Percentiles rank a stretch among this genome's conserved stretches.
Evolutionary conservation across 1,140 invertebrate genomes (phyloP).

Genomic region (Neodiprion virginianus): DNA sequence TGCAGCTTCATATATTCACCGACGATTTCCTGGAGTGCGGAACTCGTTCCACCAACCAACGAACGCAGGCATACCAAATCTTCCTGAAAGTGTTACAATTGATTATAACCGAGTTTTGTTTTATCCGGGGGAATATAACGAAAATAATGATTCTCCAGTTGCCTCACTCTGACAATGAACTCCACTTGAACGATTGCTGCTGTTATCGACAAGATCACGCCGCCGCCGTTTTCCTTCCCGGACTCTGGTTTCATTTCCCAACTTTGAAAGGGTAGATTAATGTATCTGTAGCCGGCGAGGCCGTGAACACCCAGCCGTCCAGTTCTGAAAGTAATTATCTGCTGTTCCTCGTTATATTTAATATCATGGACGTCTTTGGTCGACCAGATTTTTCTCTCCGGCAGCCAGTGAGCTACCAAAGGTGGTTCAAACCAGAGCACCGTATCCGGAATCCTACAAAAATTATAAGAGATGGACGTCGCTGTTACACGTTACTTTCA

Average conservation of each 20-base stretch:
- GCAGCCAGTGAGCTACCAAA: constrained; percentile 78
- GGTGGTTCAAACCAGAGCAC: constrained; percentile 87
- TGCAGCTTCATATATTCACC: constrained; percentile 64
- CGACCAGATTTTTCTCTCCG: constrained; percentile 68
- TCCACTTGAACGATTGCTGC: constrained; percentile 74
- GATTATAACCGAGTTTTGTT: not conserved
- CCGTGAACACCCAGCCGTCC: constrained; percentile 78
- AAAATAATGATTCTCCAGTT: not conserved
- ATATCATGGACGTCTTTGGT: constrained; percentile 80
- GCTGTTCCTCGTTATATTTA: constrained; percentile 85
- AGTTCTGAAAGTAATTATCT: constrained; percentile 76
- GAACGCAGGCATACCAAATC: constrained; percentile 64
- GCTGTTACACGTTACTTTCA: constrained; percentile 12
- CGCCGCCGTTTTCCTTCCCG: constrained; percentile 56
- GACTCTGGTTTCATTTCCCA: constrained; percentile 81
- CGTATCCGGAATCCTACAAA: constrained; percentile 71
- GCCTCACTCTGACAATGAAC: constrained; percentile 66
- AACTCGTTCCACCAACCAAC: constrained; percentile 65
- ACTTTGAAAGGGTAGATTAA: constrained; percentile 83
- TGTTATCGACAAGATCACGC: constrained; percentile 68
- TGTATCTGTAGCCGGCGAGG: constrained; percentile 75
- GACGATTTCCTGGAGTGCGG: constrained; percentile 63
- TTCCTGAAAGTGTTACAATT: constrained; percentile 48
- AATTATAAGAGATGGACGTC: constrained; percentile 6
- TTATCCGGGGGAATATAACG: too few species aligned